These are phyloP conservation scores for Australoheros scitulus DNA, from an alignment of 2,113 vertebrate genomes.

Conservation along the genomic window DNA sequence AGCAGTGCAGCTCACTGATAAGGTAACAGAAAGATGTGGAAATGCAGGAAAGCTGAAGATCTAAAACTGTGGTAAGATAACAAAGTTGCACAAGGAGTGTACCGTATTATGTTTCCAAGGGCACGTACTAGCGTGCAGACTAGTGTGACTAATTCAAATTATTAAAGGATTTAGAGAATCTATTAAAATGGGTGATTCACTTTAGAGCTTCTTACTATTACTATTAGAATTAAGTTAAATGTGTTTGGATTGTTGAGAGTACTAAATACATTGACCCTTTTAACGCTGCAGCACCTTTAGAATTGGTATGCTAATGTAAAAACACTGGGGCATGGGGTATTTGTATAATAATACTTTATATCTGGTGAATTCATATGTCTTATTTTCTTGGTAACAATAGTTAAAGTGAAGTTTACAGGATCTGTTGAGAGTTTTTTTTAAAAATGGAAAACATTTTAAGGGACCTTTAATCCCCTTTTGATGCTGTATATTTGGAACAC, in stretches of 20 bases:
- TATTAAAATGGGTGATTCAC: not conserved
- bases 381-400: not conserved
- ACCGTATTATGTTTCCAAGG: not conserved
- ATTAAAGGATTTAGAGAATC: not conserved
- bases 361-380: not conserved
- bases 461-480: no score
- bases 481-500: not conserved
- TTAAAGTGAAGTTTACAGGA: not conserved
- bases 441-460: not conserved
- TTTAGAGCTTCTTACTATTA: not conserved
- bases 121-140: not conserved
- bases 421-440: fast-evolving
- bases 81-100: not conserved
- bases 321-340: not conserved
- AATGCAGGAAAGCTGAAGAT: not conserved
- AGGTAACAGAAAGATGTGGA: not conserved
- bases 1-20: not conserved
- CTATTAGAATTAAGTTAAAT: not conserved
- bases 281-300: not conserved
- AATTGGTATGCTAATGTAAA: not conserved
- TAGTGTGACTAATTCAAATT: not conserved
- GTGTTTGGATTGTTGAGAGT: not conserved
- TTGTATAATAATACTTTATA: not conserved
- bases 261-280: not conserved
- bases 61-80: not conserved